A percentile compares a stretch with the other conserved stretches of the same genome.
Conservation (phyloP, 2,797 vertebrate genomes). For the Lacerta viridis region DNA sequence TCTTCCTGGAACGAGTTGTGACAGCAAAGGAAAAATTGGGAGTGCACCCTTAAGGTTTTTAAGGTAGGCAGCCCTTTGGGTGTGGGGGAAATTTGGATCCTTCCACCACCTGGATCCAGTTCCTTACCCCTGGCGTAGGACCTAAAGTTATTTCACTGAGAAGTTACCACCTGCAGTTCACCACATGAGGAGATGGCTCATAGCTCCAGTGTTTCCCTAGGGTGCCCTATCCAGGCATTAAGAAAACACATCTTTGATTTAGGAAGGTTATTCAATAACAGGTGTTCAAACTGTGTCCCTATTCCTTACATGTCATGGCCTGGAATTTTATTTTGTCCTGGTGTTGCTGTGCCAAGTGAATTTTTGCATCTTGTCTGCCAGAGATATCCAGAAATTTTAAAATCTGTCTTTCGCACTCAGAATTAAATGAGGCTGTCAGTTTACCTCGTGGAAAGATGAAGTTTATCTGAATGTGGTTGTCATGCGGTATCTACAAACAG, state of each 20-base stretch:
- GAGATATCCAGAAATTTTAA: slow-evolving; percentile 69
- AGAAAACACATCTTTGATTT: neutral
- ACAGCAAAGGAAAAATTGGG: too few relatives aligned
- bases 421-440: slow-evolving; percentile 89
- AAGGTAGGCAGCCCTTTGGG: too few relatives aligned
- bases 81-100: too few relatives aligned
- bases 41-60: too few relatives aligned
- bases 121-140: too few relatives aligned
- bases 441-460: slow-evolving; percentile 86
- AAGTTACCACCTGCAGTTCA: too few relatives aligned
- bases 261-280: neutral
- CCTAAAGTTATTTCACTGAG: too few relatives aligned
- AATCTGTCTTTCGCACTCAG: slow-evolving; percentile 71
- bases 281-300: neutral
- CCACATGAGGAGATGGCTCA: too few relatives aligned
- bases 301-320: slow-evolving; percentile 51
- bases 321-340: slow-evolving; percentile 53
- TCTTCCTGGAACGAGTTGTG: too few relatives aligned
- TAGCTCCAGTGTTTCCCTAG: neutral
- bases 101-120: too few relatives aligned
- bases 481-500: slow-evolving; percentile 86
- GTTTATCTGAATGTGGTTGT: slow-evolving; percentile 85
- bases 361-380: slow-evolving; percentile 67
- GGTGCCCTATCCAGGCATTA: neutral
- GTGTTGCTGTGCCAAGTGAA: slow-evolving; percentile 33